Evolutionary conservation across 2,113 vertebrate species (phyloP).

Genomic region (Hemibagrus wyckioides): DNA sequence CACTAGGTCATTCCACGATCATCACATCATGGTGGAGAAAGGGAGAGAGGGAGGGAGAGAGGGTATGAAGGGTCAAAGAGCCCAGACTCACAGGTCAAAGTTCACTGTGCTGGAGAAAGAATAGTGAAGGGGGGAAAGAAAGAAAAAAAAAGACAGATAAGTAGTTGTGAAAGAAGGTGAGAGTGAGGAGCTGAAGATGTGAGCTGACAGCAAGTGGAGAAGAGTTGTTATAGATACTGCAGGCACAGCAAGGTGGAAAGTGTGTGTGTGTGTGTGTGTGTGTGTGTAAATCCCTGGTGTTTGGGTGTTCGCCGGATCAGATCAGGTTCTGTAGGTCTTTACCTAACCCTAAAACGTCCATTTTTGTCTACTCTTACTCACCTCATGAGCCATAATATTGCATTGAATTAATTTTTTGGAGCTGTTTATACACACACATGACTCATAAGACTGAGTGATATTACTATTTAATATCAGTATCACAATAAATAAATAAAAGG

Average conservation of each 20-base stretch:
- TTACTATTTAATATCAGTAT: neutral
- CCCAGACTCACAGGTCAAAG: constrained; percentile 49
- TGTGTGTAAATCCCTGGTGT: neutral
- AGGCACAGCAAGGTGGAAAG: neutral
- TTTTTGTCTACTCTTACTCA: neutral
- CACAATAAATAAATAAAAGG: too few relatives aligned
- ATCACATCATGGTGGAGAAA: constrained; percentile 24
- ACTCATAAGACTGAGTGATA: neutral
- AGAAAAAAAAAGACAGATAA: constrained; percentile 25
- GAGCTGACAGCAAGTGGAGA: neutral
- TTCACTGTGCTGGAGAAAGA: constrained; percentile 44
- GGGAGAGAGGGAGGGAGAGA: neutral
- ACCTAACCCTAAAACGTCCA: neutral
- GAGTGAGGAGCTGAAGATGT: constrained; percentile 30
- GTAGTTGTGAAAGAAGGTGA: constrained; percentile 35
- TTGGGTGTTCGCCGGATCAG: neutral
- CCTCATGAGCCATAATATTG: neutral
- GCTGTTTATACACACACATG: neutral
- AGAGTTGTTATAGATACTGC: neutral
- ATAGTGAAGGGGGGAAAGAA: constrained; percentile 33
- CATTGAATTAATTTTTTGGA: neutral
- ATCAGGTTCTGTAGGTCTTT: neutral
- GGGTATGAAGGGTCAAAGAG: constrained; percentile 37
- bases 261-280: neutral
- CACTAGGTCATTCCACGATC: constrained; percentile 27